Conservation (phyloP, 1,140 invertebrate genomes). For the Cotesia vestalis region DNA sequence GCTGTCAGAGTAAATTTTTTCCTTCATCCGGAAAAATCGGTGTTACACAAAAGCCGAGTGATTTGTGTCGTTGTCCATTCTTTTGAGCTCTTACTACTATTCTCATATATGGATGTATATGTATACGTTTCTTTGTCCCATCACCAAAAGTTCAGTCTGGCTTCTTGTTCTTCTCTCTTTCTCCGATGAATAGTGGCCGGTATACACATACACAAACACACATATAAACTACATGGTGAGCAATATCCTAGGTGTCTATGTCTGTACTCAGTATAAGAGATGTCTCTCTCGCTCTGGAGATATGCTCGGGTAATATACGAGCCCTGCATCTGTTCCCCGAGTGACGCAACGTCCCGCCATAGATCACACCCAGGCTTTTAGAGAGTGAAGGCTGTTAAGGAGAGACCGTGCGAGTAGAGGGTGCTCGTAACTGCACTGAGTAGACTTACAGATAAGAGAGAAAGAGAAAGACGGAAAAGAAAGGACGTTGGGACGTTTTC, state of each 20-base stretch:
- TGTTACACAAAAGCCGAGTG: constrained; percentile 59
- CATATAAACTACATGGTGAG: not conserved
- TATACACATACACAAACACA: not conserved
- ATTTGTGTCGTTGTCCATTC: constrained; percentile 64
- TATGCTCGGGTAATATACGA: constrained; percentile 65
- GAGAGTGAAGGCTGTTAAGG: constrained; percentile 48
- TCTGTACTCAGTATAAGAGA: no score
- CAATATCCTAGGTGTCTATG: not conserved
- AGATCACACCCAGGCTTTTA: constrained; percentile 51
- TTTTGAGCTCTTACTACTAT: constrained; percentile 44
- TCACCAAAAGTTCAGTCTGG: constrained; percentile 26
- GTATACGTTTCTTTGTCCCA: constrained; percentile 36
- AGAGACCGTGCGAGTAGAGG: constrained; percentile 39
- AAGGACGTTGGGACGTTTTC: constrained; percentile 34
- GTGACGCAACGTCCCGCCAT: constrained; percentile 67
- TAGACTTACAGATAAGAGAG: constrained; percentile 35
- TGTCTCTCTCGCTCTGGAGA: constrained; percentile 48
- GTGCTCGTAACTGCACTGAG: constrained; percentile 29
- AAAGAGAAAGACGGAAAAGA: constrained; percentile 27
- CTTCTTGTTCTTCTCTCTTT: constrained; percentile 30
- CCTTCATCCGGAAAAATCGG: constrained; percentile 35
- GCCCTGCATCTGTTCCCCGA: constrained; percentile 66
- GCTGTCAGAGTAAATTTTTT: constrained; percentile 38
- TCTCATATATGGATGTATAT: constrained; percentile 3
- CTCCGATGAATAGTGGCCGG: constrained; percentile 1